These are phyloP conservation scores for Xylocampa areola DNA, from an alignment of 2,888 invertebrate genomes.

Conservation along the genomic window DNA sequence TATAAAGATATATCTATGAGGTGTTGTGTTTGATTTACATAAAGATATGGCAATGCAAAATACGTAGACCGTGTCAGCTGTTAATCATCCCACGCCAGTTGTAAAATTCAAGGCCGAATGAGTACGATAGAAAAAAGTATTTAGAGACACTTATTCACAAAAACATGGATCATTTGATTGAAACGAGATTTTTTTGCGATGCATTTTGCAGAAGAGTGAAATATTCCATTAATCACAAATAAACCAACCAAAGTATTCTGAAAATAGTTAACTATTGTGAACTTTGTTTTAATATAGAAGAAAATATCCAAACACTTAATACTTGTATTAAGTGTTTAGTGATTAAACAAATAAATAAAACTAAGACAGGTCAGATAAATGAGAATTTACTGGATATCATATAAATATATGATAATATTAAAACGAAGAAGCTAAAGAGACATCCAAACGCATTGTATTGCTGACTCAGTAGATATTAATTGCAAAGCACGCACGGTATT, in stretches of 20 bases:
- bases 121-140: slow-evolving; percentile 9
- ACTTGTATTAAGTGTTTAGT: too few relatives aligned
- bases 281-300: too few relatives aligned
- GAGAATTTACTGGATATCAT: neutral
- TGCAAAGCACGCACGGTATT: slow-evolving; percentile 51
- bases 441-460: slow-evolving; percentile 12
- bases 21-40: slow-evolving; percentile 20
- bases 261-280: too few relatives aligned
- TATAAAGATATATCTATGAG: slow-evolving; percentile 7
- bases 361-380: neutral
- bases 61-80: slow-evolving; percentile 33
- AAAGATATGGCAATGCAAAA: slow-evolving; percentile 43
- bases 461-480: slow-evolving; percentile 55
- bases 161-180: slow-evolving; percentile 5
- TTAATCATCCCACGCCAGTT: slow-evolving; percentile 41
- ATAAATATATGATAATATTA: slow-evolving; percentile 8
- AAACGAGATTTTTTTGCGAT: too few relatives aligned
- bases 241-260: too few relatives aligned
- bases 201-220: too few relatives aligned
- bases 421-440: slow-evolving; percentile 2
- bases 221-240: too few relatives aligned
- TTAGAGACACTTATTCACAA: neutral
- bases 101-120: slow-evolving; percentile 41
- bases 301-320: too few relatives aligned
- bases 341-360: neutral